A percentile compares a stretch with the other conserved stretches of the same genome.
Conservation (phyloP, 2,113 vertebrate species). For the Marmota monax region DNA sequence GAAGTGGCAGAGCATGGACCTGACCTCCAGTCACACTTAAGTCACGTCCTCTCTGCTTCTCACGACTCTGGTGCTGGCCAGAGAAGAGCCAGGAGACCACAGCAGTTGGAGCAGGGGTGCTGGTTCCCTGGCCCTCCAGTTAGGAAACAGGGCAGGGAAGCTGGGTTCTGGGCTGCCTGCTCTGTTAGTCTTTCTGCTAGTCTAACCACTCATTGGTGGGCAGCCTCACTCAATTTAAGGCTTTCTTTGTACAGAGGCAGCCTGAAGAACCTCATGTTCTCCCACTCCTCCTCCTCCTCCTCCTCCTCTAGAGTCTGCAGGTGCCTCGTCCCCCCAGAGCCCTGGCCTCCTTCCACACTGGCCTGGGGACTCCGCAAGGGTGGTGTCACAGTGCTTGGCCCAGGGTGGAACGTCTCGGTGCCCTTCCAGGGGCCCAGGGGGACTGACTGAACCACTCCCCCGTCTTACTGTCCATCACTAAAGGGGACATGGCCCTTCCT, state of each 20-base stretch:
- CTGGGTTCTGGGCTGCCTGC: neutral
- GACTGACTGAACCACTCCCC: too few relatives aligned
- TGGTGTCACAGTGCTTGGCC: too few relatives aligned
- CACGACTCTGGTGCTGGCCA: accelerated
- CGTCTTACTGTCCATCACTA: too few relatives aligned
- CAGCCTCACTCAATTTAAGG: too few relatives aligned
- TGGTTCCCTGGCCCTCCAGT: neutral
- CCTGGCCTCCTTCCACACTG: too few relatives aligned
- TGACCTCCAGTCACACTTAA: neutral
- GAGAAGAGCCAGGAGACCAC: neutral
- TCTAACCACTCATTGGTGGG: neutral
- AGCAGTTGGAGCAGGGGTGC: neutral
- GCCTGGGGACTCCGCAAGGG: too few relatives aligned
- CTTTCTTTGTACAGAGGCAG: neutral
- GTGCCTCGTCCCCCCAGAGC: too few relatives aligned
- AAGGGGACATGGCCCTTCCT: accelerated
- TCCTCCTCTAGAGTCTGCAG: too few relatives aligned
- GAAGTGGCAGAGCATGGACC: neutral
- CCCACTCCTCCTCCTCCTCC: too few relatives aligned
- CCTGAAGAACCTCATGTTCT: neutral
- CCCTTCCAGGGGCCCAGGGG: too few relatives aligned
- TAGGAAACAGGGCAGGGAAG: accelerated
- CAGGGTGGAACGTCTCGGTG: too few relatives aligned
- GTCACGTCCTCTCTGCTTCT: neutral
- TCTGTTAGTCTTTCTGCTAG: neutral